Evolutionary conservation across 2,888 invertebrate genomes (phyloP), one percentile per base, ranked within the genome.

Genomic region (Netelia melanura): DNA sequence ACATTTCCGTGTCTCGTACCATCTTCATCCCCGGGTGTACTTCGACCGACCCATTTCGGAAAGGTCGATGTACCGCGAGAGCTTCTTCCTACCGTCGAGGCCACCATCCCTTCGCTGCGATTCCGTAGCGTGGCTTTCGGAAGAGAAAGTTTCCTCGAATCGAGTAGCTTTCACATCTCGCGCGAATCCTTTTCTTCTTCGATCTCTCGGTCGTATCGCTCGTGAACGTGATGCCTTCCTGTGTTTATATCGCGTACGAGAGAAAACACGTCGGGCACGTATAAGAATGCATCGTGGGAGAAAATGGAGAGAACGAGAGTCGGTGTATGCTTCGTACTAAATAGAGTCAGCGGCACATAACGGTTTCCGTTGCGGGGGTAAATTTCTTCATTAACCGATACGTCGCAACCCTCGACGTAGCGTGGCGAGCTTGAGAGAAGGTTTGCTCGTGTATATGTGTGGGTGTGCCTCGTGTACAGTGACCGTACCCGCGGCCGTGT

Each of bases 331-430:
- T 86, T 75, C 87, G 84, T 86, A 86, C 88, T 88, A 87, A 90
- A 90, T 88, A 88, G 89, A 90, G 88, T 86, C 81, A 67, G 74
- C 72, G 80, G 81, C 83, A 87, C 83, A 86, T 79, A 89, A 89
- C 89, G 86, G 87, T 89, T 89, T 89, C 89, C 89, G 89, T 89
- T 89, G 88, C 88, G 83, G 87, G 38, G 81, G 87, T 89, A 86
- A 89, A 91, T 90, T 91, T 91, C 90, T 91, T 89, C 90, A 90
- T 91, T 90, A 90, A 87, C 86, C 75, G 67, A 43, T 76, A 64
- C 48, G 38, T 81, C 71, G 62, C 78, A 81, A 76, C 14, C 64
- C 43, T 64, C 64, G 70, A 43, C 44, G 62, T 75, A 81, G 70
- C 83, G 76, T 75, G 71, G 78, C 62, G 72, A 56, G 75, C 78